These are phyloP conservation scores for Oreochromis tanganicae DNA, from an alignment of 2,113 vertebrate species.

Conservation along the genomic window DNA sequence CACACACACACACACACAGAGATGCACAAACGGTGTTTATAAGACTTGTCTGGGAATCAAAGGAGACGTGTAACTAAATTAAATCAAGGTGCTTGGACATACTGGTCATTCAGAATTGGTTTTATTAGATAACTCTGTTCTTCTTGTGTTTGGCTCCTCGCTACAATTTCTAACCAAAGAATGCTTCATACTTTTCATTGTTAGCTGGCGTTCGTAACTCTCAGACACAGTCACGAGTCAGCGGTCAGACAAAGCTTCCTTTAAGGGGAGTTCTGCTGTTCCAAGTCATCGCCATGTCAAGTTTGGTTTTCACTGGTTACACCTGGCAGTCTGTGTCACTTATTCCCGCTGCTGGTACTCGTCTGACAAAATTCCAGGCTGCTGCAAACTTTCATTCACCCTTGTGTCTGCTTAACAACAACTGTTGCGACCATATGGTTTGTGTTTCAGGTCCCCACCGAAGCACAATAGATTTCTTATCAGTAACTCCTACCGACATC, in stretches of 20 bases:
- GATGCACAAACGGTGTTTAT: background rate
- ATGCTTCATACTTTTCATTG: background rate
- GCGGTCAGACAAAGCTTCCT: background rate
- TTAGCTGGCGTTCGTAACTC: background rate
- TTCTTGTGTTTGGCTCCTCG: background rate
- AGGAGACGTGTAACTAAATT: background rate
- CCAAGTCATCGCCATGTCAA: background rate
- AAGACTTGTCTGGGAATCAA: slow-evolving; percentile 2
- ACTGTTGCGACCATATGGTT: background rate
- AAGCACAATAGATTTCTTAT: slow-evolving; percentile 22
- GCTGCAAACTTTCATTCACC: slow-evolving; percentile 4
- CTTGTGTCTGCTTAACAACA: background rate
- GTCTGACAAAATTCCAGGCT: slow-evolving; percentile 36
- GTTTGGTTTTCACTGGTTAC: slow-evolving; percentile 4
- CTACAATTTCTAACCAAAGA: background rate
- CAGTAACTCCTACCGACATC: background rate
- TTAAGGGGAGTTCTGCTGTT: background rate
- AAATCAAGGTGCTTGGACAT: background rate
- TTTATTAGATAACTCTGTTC: background rate
- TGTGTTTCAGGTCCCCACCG: background rate
- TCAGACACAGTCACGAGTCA: background rate
- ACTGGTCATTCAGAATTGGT: background rate
- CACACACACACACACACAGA: background rate
- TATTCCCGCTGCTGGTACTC: slow-evolving; percentile 1
- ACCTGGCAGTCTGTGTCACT: slow-evolving; percentile 1